A percentile compares a stretch with the other conserved stretches of the same genome.
These are phyloP conservation scores for Phorcus lineatus DNA, from an alignment of 2,888 invertebrate genomes.

Conservation along the genomic window DNA sequence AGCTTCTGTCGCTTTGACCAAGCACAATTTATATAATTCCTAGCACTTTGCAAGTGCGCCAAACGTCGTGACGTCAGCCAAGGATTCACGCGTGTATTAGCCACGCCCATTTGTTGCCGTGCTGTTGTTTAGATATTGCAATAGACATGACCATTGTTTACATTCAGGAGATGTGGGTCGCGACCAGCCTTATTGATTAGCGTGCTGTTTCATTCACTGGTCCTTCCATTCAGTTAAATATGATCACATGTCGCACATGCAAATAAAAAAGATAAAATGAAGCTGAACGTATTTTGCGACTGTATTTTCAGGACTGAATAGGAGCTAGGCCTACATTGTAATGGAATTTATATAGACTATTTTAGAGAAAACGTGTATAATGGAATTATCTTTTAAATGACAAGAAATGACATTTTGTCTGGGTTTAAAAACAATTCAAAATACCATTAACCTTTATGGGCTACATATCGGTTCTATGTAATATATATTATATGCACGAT, in stretches of 20 bases:
- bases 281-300: no score
- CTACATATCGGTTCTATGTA: no score
- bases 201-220: not conserved
- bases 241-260: not conserved
- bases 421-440: not conserved
- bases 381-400: not conserved
- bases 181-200: not conserved
- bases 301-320: no score
- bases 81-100: conserved; percentile 27
- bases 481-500: no score
- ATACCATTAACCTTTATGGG: not conserved
- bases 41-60: conserved; percentile 3
- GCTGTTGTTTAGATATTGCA: conserved; percentile 35
- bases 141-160: conserved; percentile 1
- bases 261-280: no score
- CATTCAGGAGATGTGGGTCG: not conserved
- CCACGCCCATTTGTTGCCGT: conserved; percentile 37
- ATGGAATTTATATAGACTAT: no score
- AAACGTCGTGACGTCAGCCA: conserved; percentile 52
- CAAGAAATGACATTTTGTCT: not conserved
- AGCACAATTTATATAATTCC: not conserved
- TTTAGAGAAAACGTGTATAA: not conserved
- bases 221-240: not conserved
- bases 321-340: no score
- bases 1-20: not conserved